Percentiles rank a stretch among this genome's conserved stretches.
These are phyloP conservation scores for Aphaenogaster ashmeadi DNA, from an alignment of 1,140 invertebrate genomes.

Conservation along the genomic window DNA sequence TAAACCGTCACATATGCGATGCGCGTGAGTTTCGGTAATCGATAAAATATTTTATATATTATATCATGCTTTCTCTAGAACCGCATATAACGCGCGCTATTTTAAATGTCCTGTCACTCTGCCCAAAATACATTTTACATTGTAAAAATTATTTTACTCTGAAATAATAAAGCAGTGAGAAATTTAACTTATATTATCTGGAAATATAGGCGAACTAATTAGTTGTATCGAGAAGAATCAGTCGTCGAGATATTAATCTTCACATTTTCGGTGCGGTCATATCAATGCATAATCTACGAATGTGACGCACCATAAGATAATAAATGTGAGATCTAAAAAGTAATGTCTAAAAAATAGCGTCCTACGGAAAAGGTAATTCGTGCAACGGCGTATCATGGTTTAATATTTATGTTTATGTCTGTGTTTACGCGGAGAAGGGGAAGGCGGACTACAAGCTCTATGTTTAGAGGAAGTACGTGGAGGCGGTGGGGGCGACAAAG, in stretches of 20 bases:
- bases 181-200: neutral
- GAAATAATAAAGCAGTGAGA: constrained; percentile 33
- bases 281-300: constrained; percentile 1
- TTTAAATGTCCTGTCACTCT: neutral
- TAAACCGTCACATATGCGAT: constrained; percentile 11
- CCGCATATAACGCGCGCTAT: neutral
- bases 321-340: constrained; percentile 37
- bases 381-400: constrained; percentile 61
- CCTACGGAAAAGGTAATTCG: constrained; percentile 24
- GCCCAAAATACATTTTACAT: constrained; percentile 27
- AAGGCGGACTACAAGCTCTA: constrained; percentile 82
- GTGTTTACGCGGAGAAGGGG: constrained; percentile 86
- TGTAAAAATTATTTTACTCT: constrained; percentile 43
- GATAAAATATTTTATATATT: constrained; percentile 11
- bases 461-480: constrained; percentile 82
- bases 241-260: neutral
- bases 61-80: neutral
- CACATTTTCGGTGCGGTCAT: neutral
- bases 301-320: neutral
- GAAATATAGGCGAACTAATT: neutral
- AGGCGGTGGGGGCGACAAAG: constrained; percentile 84
- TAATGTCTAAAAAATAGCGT: neutral
- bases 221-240: constrained; percentile 4
- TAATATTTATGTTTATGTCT: constrained; percentile 88
- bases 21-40: neutral